Evolutionary conservation across 2,888 invertebrate species (phyloP), one percentile per base, ranked within the genome.

Genomic region (Dusona sp.): DNA sequence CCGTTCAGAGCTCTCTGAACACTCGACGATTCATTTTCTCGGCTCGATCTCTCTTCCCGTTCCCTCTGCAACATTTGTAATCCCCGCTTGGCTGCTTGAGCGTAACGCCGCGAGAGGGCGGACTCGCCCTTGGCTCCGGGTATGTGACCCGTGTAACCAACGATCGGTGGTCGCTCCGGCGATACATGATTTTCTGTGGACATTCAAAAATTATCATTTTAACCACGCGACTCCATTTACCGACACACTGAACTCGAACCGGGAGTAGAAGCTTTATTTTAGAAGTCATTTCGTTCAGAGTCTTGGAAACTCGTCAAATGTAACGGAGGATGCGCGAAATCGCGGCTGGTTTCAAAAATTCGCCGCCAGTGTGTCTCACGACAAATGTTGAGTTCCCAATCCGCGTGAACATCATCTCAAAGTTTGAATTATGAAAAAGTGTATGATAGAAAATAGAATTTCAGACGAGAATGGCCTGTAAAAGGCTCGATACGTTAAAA

Each of bases 81-180:
- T 13, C 96, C 96, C 48, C 95, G 95, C 93, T 95, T 96, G 3
- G 96, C 97, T 0, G 96, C 96, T 90, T 96, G 96, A 87, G 96
- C 96, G 92, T 96, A 97, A 86, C 96, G 94, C 91, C 96, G 96
- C 84, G 96, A 96, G n/a, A 97, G 94, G 0, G 96, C 96, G 0
- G 96, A 96, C 92, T 97, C 96, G 19, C 96, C 96, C 91, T 95
- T 96, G 77, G 96, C 96, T 68, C 96, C 95, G 4, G 97, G 97
- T 85, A 97, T 97, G 92, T 97, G 97, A 4, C 97, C 97, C 0
- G 97, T 97, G 93, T 97, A 97, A 11, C 97, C 97, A 0, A 97
- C 96, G 90, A 97, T 97, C 22, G 97, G 97, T 29, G 97, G 97
- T 89, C 95, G 95, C 91, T 96, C 96, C 0, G 96, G 95, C 9